These are phyloP conservation scores for Pavo muticus DNA, from an alignment of 2,113 vertebrate species.

Conservation along the genomic window DNA sequence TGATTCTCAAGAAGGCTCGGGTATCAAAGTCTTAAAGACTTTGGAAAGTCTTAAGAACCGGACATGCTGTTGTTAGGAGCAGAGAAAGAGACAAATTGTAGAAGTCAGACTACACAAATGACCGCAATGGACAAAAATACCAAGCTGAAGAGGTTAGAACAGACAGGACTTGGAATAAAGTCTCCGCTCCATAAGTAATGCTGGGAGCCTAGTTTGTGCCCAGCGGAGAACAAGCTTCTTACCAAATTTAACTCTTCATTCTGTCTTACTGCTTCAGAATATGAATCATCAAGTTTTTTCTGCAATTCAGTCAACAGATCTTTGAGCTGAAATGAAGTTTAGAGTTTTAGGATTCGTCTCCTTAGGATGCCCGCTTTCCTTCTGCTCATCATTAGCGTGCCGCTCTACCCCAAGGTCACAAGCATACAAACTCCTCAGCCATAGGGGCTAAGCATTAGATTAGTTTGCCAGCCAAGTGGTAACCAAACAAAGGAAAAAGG, in stretches of 20 bases:
- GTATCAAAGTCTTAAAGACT: constrained; percentile 39
- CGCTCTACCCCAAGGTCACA: constrained; percentile 53
- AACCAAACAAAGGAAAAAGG: constrained; percentile 8
- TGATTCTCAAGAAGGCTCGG: constrained; percentile 60
- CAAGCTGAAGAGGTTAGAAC: constrained; percentile 80
- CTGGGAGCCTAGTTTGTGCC: constrained; percentile 69
- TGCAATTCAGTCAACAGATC: constrained; percentile 99
- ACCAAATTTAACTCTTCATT: constrained; percentile 99
- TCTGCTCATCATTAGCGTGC: constrained; percentile 63
- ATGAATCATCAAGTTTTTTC: constrained; percentile 99
- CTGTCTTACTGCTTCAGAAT: constrained; percentile 98
- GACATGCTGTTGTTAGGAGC: constrained; percentile 80
- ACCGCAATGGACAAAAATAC: constrained; percentile 72
- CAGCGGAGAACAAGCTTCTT: constrained; percentile 84
- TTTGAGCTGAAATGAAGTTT: constrained; percentile 99
- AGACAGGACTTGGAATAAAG: constrained; percentile 71
- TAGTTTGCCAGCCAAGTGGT: constrained; percentile 53
- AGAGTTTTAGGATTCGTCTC: constrained; percentile 84
- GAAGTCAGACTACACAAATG: constrained; percentile 71
- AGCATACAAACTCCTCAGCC: constrained; percentile 55
- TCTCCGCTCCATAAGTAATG: constrained; percentile 57
- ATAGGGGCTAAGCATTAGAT: constrained; percentile 40
- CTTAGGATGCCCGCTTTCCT: constrained; percentile 63
- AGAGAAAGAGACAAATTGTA: constrained; percentile 76
- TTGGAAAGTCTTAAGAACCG: constrained; percentile 60